Base-by-base conservation (phyloP, 2,888 invertebrate genomes). In the Eristalinus sepulchralis region DNA sequence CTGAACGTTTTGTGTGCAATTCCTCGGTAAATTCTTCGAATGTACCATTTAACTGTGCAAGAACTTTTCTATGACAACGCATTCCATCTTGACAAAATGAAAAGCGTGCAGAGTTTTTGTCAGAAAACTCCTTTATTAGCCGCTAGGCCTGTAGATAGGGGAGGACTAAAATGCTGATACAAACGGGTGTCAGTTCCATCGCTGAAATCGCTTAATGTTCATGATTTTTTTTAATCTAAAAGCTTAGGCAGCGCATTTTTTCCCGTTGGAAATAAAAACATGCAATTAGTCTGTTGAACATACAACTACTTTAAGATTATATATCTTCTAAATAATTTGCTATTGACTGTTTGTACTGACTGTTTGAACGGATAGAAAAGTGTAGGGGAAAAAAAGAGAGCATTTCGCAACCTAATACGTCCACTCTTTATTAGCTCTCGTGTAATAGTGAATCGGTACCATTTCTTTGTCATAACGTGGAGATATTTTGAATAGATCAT, bases 1-100 rank as follows among this genome's bases (percentile, higher is more conserved):
- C 24, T 57, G 11, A 24, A 11, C 57, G 24, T 57, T 57, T 47
- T 66, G 66, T 66, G n/a, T 66, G 39, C 47, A 66, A 47, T 66
- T 66, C 66, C 22, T 66, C n/a, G 3, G 47, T 11, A 47, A 66
- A 66, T 66, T 66, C n/a, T 66, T 64, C 27, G 33, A 24, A 66
- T 66, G 53, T 66, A 13, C 34, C 64, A 22, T 10, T 47, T 24
- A 39, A 27, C 39, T 22, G 22, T 22, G 13, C 13, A 64, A 39
- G 20, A 57, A 57, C 24, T 57, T 57, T 57, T 22, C 55, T 11
- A 4, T 22, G 4, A 6, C 20, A 10, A 22, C 11, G 22, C 9
- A 55, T 20, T 55, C 1, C 8, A 9, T 0, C 53, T 53, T 20
- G 20, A 53, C 17, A 0, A 59, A 24, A 6, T 3, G n/a, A 39